A percentile compares a stretch with the other conserved stretches of the same genome.
Conservation (phyloP, 2,888 invertebrate genomes). For the Idaea straminata region DNA sequence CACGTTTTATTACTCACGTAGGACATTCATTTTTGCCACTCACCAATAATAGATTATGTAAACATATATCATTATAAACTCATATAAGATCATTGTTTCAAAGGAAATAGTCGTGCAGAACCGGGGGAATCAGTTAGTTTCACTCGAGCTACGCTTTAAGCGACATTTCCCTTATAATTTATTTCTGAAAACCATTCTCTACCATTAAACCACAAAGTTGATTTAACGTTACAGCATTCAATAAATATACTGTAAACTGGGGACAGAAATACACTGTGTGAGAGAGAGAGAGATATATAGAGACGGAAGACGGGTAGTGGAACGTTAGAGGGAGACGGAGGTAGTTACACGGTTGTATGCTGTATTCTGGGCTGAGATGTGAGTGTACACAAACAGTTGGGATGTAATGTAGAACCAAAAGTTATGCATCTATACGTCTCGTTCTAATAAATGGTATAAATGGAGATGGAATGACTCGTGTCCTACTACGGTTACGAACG, state of each 20-base stretch:
- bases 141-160: too few relatives aligned
- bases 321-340: background rate
- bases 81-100: too few relatives aligned
- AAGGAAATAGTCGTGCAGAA: too few relatives aligned
- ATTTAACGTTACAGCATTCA: background rate
- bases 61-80: too few relatives aligned
- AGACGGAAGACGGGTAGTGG: background rate
- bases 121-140: too few relatives aligned
- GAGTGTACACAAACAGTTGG: background rate
- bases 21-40: too few relatives aligned
- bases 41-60: too few relatives aligned
- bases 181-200: too few relatives aligned
- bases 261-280: background rate
- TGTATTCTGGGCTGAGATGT: background rate
- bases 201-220: too few relatives aligned
- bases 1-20: too few relatives aligned
- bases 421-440: background rate
- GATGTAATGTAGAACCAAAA: background rate
- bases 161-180: too few relatives aligned
- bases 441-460: background rate
- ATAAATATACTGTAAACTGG: background rate
- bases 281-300: too few relatives aligned
- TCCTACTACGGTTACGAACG: background rate
- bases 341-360: background rate
- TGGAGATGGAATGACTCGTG: background rate